Evolutionary conservation across 2,113 vertebrate genomes (phyloP), one percentile per base, ranked within the genome.

Genomic region (Pholis gunnellus): DNA sequence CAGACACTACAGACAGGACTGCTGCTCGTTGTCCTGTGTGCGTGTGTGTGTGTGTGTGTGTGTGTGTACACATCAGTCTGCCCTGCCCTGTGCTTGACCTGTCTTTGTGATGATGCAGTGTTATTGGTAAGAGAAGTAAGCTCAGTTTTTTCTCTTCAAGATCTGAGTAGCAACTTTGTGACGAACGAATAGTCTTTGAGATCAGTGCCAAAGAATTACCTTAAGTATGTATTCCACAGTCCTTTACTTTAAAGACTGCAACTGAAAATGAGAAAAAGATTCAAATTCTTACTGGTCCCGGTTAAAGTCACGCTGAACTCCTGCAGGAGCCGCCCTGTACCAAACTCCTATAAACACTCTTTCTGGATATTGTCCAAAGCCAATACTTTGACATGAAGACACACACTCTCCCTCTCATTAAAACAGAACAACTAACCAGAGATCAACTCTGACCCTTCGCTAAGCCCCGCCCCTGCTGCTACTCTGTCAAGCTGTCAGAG

Each of bases 51-150:
- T 20, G 66, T 68, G 64, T 13, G 66, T 68, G 42, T 67, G 42
- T 50, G 42, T 50, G 68, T 71, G 50, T 10, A 8, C n/a, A 5
- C 36, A 22, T 66, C 3, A 0, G 44, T 68, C 4, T 46, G 48
- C 29, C 40, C 15, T 42, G 60, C 27, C 50, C 79, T 31, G 77
- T 73, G 52, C 44, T 34, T 81, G 79, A 75, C 85, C 78, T n/a
- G 14, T 74, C 70, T 71, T 66, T 57, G 56, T 40, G 44, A 70
- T 63, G 72, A 65, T 67, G 59, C 63, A 68, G 44, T 75, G 72
- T 25, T 79, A 48, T 65, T 46, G 6, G 54, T 67, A 46, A 75
- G 31, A n/a, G n/a, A 42, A 38, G 27, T 68, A 48, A 15, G 0
- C 31, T 22, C 42, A 25, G 36, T 56, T n/a, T 72, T 63, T 10